These are phyloP conservation scores for Danio rerio DNA, from an alignment of 2,113 vertebrate genomes.

Conservation along the genomic window GRCz12tu NC_133178.1:30946001-30946500, in stretches of 20 bases:
- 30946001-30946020: slow-evolving; percentile 83
- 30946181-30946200: too few relatives aligned
- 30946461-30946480: background rate
- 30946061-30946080: slow-evolving; percentile 80
- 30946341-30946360: slow-evolving; percentile 83
- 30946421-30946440: background rate
- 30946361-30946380: slow-evolving; percentile 72
- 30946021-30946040: slow-evolving; percentile 83
- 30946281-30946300: slow-evolving; percentile 81
- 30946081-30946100: slow-evolving; percentile 78
- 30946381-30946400: slow-evolving; percentile 75
- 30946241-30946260: slow-evolving; percentile 22
- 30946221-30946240: background rate
- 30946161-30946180: background rate
- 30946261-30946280: slow-evolving; percentile 78
- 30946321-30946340: slow-evolving; percentile 84
- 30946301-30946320: slow-evolving; percentile 81
- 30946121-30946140: slow-evolving; percentile 82
- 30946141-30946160: slow-evolving; percentile 73
- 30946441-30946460: background rate
- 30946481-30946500: slow-evolving; percentile 54
- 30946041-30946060: slow-evolving; percentile 84
- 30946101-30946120: slow-evolving; percentile 84
- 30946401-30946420: background rate
- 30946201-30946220: background rate